Conservation (phyloP, 2,888 invertebrate genomes). For the Amiota minor region DNA sequence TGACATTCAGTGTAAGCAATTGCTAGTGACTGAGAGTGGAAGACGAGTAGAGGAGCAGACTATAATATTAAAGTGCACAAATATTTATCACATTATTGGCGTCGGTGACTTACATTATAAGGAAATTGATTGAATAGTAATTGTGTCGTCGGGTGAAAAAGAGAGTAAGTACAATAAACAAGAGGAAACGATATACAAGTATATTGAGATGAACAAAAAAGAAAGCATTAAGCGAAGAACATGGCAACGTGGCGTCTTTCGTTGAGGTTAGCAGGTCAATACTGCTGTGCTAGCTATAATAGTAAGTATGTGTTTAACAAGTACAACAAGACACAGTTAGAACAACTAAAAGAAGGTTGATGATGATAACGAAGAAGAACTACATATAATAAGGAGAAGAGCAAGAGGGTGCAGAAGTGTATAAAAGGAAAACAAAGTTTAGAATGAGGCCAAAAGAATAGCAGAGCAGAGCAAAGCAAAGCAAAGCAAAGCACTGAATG, state of each 20-base stretch:
- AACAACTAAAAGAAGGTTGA: conserved; percentile 9
- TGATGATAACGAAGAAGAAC: conserved; percentile 35
- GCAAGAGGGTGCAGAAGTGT: conserved; percentile 32
- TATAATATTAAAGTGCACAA: conserved; percentile 1
- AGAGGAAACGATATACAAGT: not conserved
- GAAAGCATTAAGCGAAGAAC: conserved; percentile 37
- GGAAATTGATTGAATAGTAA: conserved; percentile 63
- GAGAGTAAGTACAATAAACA: conserved; percentile 42
- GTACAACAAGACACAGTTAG: conserved; percentile 33
- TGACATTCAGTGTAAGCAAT: not conserved
- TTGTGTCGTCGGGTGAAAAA: conserved; percentile 45
- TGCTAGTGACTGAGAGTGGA: not conserved
- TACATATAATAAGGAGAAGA: conserved; percentile 6
- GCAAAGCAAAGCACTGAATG: conserved; percentile 30
- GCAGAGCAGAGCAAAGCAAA: conserved; percentile 6
- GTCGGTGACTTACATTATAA: conserved; percentile 41
- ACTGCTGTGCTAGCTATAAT: conserved; percentile 41
- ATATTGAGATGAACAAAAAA: not conserved
- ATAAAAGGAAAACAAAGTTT: conserved; percentile 44
- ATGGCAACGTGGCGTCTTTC: conserved; percentile 26
- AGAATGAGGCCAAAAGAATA: conserved; percentile 57
- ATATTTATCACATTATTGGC: conserved; percentile 48
- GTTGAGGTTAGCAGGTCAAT: conserved; percentile 69
- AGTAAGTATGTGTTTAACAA: conserved; percentile 34
- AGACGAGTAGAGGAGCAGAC: not conserved